Percentiles rank a stretch among this genome's conserved stretches.
Evolutionary conservation across 2,797 vertebrate species (phyloP).

Genomic region (Danionella dracula): DNA sequence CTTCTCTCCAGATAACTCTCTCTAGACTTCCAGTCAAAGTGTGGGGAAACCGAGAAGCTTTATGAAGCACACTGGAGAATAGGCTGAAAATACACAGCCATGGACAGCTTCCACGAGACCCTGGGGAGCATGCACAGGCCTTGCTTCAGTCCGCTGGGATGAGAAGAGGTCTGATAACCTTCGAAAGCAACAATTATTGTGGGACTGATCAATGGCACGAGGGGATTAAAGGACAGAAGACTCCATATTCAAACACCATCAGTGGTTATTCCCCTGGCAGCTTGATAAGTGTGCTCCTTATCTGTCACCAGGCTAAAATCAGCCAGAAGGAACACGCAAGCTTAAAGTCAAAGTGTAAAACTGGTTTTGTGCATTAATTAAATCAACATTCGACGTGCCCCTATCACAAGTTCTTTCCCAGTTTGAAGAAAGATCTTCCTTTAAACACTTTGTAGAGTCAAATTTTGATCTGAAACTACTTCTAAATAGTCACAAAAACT

Average conservation of each 20-base stretch:
- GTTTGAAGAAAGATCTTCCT: too few relatives aligned
- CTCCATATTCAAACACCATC: constrained; percentile 20
- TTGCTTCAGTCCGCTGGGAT: constrained; percentile 11
- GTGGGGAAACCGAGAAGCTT: constrained; percentile 26
- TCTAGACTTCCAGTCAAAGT: constrained; percentile 31
- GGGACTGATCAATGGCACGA: constrained; percentile 25
- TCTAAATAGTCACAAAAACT: too few relatives aligned
- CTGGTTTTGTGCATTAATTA: too few relatives aligned
- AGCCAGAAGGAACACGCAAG: too few relatives aligned
- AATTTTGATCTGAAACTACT: too few relatives aligned
- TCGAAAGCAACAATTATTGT: constrained; percentile 12
- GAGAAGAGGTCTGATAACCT: constrained; percentile 4
- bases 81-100: constrained; percentile 41
- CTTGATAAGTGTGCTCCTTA: neutral
- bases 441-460: too few relatives aligned
- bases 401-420: too few relatives aligned
- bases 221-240: constrained; percentile 12
- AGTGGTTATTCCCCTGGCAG: neutral
- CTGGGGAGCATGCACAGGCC: constrained; percentile 23
- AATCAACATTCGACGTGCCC: too few relatives aligned
- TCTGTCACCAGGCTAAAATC: too few relatives aligned
- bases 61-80: constrained; percentile 37
- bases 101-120: constrained; percentile 23
- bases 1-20: constrained; percentile 27
- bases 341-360: too few relatives aligned